Conservation (phyloP, 2,888 invertebrate species). For the Lasioglossum figueresi region DNA sequence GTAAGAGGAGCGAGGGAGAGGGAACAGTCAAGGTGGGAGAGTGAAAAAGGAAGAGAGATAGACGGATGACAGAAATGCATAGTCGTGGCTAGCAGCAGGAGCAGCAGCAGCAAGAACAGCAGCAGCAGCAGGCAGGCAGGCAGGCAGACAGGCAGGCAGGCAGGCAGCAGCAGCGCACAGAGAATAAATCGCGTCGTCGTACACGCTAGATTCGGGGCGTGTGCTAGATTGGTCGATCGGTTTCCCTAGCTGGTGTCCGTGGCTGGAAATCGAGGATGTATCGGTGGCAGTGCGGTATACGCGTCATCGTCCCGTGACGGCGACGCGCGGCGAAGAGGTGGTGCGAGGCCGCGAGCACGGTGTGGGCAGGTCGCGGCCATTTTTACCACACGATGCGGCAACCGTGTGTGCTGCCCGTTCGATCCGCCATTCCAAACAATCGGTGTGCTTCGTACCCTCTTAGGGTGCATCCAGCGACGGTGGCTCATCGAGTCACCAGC, state of each 20-base stretch:
- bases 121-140: constrained; percentile 62
- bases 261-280: constrained; percentile 55
- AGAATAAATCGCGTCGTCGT: constrained; percentile 67
- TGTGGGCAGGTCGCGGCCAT: constrained; percentile 86
- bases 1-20: constrained; percentile 20
- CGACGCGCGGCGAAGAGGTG: constrained; percentile 36
- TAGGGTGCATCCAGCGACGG: constrained; percentile 86
- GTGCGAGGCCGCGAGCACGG: constrained; percentile 55
- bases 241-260: constrained; percentile 49
- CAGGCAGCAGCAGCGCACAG: constrained; percentile 61
- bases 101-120: constrained; percentile 65
- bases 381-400: constrained; percentile 90
- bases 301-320: constrained; percentile 64
- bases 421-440: constrained; percentile 90
- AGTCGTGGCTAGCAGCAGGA: constrained; percentile 67
- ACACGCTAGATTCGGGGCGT: constrained; percentile 78
- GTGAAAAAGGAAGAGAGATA: constrained; percentile 53
- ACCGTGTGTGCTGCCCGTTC: constrained; percentile 87
- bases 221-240: constrained; percentile 61
- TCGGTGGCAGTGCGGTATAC: constrained; percentile 58
- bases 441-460: constrained; percentile 85
- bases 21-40: constrained; percentile 14
- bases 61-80: constrained; percentile 78
- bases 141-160: constrained; percentile 63
- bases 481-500: constrained; percentile 53